Conservation (phyloP, 2,888 invertebrate genomes). For the Alloscopus bannaensis region DNA sequence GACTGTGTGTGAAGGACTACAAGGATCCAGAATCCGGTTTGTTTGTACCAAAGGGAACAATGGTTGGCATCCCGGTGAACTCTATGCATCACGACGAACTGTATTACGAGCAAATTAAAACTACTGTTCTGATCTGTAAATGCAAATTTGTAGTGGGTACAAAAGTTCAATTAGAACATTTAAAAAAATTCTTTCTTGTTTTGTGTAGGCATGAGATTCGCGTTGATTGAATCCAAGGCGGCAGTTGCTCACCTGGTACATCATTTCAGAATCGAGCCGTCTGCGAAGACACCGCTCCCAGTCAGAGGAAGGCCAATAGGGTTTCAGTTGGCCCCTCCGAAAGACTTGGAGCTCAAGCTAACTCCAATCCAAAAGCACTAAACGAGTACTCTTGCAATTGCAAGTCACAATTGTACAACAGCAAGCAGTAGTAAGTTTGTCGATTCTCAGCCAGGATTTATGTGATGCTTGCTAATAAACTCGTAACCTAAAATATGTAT, state of each 20-base stretch:
- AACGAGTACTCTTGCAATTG: no score
- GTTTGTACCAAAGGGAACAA: constrained; percentile 31
- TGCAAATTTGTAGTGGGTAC: constrained; percentile 32
- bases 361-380: no score
- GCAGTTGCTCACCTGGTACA: constrained; percentile 39
- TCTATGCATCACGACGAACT: constrained; percentile 36
- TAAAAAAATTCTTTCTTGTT: neutral
- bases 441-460: no score
- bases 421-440: no score
- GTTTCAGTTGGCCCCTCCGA: constrained; percentile 2
- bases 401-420: no score
- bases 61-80: constrained; percentile 23
- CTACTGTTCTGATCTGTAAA: constrained; percentile 29
- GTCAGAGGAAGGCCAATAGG: neutral
- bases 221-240: constrained; percentile 28
- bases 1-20: constrained; percentile 32
- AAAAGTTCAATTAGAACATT: constrained; percentile 55
- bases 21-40: constrained; percentile 21
- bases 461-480: no score
- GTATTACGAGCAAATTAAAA: constrained; percentile 31
- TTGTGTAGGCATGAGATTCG: constrained; percentile 38
- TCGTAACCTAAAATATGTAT: no score
- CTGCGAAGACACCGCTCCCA: constrained; percentile 22
- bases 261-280: constrained; percentile 23
- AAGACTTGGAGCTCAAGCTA: constrained; percentile 34